Evolutionary conservation across 92 coral and sea anemone genomes (phyloP).

Genomic region (Porites lobata): DNA sequence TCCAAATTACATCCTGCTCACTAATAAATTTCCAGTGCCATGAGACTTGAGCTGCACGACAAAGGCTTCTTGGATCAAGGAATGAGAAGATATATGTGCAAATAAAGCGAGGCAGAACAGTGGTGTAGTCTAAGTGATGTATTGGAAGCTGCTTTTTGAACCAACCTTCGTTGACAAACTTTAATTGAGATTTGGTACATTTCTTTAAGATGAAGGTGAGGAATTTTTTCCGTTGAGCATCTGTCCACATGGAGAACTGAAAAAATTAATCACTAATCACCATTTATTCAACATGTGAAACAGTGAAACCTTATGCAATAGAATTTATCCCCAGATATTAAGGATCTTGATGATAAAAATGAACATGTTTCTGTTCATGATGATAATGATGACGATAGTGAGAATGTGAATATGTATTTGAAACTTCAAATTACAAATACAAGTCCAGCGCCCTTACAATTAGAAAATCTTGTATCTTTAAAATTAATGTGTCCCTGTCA

Average conservation of each 20-base stretch:
- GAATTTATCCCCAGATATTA: no score
- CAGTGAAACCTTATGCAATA: no score
- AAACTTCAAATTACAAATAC: no score
- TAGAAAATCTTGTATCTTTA: no score
- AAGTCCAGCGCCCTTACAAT: no score
- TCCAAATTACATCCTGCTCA: constrained; percentile 96
- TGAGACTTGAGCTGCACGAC: constrained; percentile 88
- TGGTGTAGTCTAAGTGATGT: constrained; percentile 84
- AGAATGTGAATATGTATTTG: no score
- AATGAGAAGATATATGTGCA: constrained; percentile 87
- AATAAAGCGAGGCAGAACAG: constrained; percentile 85
- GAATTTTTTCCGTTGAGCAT: constrained; percentile 92
- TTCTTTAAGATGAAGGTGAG: constrained; percentile 82
- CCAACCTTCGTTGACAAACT: constrained; percentile 85
- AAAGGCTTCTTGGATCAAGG: constrained; percentile 95
- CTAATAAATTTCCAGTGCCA: constrained; percentile 98
- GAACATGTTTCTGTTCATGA: no score
- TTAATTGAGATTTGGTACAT: constrained; percentile 86
- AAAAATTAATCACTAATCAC: background rate
- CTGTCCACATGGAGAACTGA: constrained; percentile 97
- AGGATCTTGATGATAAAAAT: no score
- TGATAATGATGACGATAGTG: no score
- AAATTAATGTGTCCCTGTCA: no score
- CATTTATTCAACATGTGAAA: no score
- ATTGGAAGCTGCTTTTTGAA: constrained; percentile 85